These are phyloP conservation scores for Falco berigora DNA, from an alignment of 2,797 vertebrate genomes.

Conservation along the genomic window DNA sequence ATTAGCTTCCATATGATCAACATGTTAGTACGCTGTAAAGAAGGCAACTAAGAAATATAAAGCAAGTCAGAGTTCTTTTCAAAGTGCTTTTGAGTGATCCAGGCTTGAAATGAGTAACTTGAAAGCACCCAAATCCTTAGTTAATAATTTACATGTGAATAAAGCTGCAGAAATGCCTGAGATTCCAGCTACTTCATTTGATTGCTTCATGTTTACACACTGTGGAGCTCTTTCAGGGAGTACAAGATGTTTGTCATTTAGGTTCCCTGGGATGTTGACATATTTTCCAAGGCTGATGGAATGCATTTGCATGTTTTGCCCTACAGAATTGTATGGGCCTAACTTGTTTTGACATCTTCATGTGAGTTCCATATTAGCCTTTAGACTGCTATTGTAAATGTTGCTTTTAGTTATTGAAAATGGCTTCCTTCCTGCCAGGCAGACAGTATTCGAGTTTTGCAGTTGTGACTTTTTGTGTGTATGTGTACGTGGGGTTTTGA, in stretches of 20 bases:
- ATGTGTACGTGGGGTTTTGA: background rate
- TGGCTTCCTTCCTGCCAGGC: conserved; percentile 54
- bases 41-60: background rate
- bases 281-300: conserved; percentile 54
- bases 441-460: conserved; percentile 52
- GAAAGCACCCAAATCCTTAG: conserved; percentile 35
- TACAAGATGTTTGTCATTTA: conserved; percentile 64
- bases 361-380: conserved; percentile 59
- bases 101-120: conserved; percentile 49
- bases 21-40: background rate
- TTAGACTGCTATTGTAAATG: conserved; percentile 57
- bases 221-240: conserved; percentile 51
- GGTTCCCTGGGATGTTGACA: conserved; percentile 61
- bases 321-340: conserved; percentile 35
- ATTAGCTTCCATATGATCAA: background rate
- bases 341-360: conserved; percentile 63
- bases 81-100: conserved; percentile 38
- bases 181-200: conserved; percentile 64
- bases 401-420: conserved; percentile 57
- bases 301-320: conserved; percentile 62
- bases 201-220: conserved; percentile 65
- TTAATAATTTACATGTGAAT: conserved; percentile 65
- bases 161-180: conserved; percentile 58
- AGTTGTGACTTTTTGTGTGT: conserved; percentile 21
- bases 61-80: conserved; percentile 31